Percentiles rank a stretch among this genome's conserved stretches.
phyloP scores from a whole-genome alignment of 23 tunicate species.

The Styela clava region DNA sequence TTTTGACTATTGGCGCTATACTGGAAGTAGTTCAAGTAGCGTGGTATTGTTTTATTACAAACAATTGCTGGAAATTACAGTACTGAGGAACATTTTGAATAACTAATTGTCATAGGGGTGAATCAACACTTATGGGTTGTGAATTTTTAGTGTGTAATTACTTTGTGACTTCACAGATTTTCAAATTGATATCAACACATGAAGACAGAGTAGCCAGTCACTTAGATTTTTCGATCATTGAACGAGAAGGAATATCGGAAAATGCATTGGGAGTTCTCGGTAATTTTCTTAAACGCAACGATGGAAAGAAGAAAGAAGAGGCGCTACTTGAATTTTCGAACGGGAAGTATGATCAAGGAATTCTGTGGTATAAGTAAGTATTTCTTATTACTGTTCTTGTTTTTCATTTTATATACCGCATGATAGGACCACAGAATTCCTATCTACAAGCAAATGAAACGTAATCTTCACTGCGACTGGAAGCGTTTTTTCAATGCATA shows the following conservation, averaged over 20 bases:
- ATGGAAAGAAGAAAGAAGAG: background rate
- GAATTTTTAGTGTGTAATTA: no score
- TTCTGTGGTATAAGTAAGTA: conserved; percentile 7
- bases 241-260: background rate
- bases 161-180: background rate
- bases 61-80: no score
- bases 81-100: no score
- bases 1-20: no score
- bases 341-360: background rate
- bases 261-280: background rate
- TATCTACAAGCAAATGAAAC: no score
- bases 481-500: no score
- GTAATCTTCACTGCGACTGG: no score
- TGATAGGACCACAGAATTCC: no score
- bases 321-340: background rate
- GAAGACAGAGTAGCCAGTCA: background rate
- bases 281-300: background rate
- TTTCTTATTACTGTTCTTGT: background rate
- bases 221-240: background rate
- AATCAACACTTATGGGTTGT: no score
- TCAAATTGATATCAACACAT: background rate
- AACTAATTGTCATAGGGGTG: no score
- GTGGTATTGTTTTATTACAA: no score
- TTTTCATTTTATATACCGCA: background rate
- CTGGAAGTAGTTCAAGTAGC: no score